Evolutionary conservation across 1,140 invertebrate species (phyloP).

Genomic region (Lysiphlebus fabarum): DNA sequence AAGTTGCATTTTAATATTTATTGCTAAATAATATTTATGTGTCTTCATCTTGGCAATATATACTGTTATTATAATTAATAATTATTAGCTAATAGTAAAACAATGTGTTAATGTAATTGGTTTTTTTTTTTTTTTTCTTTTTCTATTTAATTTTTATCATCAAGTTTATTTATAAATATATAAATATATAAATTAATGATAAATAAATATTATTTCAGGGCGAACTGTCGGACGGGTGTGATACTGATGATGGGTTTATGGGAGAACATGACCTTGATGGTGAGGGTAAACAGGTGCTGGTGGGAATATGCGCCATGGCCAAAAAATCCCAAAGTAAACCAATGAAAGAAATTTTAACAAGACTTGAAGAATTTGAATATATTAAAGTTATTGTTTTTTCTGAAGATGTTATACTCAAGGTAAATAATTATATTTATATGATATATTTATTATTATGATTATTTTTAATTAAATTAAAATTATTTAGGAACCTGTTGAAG

Average conservation of each 20-base stretch:
- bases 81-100: no score
- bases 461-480: constrained; percentile 10
- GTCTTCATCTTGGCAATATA: no score
- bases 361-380: constrained; percentile 94
- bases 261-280: constrained; percentile 53
- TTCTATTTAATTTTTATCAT: no score
- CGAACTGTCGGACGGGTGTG: constrained; percentile 67
- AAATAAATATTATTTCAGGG: constrained; percentile 54
- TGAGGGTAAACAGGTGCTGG: constrained; percentile 80
- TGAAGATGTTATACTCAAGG: constrained; percentile 91
- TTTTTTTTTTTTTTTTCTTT: no score
- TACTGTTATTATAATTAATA: no score
- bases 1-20: no score
- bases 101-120: no score
- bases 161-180: no score
- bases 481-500: constrained; percentile 85
- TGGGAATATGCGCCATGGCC: constrained; percentile 97
- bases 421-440: constrained; percentile 39
- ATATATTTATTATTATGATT: constrained; percentile 1
- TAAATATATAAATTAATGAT: constrained; percentile 7
- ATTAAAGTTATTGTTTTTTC: constrained; percentile 90
- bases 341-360: constrained; percentile 95
- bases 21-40: no score
- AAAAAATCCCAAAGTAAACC: constrained; percentile 98
- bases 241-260: constrained; percentile 58